Percentiles rank a stretch among this genome's conserved stretches.
Evolutionary conservation across 2,113 vertebrate genomes (phyloP).

Genomic region (Boleophthalmus pectinirostris): DNA sequence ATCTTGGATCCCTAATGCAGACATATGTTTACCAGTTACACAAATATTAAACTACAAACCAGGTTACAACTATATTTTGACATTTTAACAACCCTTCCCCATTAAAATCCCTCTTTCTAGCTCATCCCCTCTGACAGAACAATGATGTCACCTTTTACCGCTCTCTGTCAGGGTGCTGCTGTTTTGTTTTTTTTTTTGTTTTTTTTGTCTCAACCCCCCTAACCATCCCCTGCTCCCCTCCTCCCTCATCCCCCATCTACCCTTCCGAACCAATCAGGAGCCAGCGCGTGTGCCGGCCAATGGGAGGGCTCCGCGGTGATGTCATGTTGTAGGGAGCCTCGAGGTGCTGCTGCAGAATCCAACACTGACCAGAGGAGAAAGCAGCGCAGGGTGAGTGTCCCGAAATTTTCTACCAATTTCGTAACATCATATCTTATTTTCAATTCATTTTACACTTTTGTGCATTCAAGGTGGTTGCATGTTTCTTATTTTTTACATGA

Average conservation of each 20-base stretch:
- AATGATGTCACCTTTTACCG: conserved; percentile 3
- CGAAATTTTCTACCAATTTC: not conserved
- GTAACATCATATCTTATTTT: not conserved
- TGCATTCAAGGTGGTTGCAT: not conserved
- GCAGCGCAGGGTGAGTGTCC: conserved; percentile 61
- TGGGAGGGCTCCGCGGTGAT: conserved; percentile 71
- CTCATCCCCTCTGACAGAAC: not conserved
- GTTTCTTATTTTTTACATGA: not conserved
- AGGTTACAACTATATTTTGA: not conserved
- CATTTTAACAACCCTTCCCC: not conserved
- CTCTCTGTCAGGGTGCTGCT: not conserved
- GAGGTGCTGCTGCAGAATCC: conserved; percentile 69
- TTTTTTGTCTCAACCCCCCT: not conserved
- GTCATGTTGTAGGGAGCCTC: conserved; percentile 77
- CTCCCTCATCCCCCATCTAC: conserved; percentile 14
- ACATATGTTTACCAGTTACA: not conserved
- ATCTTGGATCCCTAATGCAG: too few relatives aligned
- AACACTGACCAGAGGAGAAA: conserved; percentile 39
- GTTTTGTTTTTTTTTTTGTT: too few relatives aligned
- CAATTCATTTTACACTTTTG: accelerated
- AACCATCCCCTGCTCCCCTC: conserved; percentile 18
- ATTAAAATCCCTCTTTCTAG: not conserved
- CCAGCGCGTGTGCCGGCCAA: conserved; percentile 64
- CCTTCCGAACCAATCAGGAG: conserved; percentile 60
- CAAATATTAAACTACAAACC: not conserved